These are phyloP conservation scores for Platyscapa corneri DNA, from an alignment of 1,140 invertebrate species.

Conservation along the genomic window DNA sequence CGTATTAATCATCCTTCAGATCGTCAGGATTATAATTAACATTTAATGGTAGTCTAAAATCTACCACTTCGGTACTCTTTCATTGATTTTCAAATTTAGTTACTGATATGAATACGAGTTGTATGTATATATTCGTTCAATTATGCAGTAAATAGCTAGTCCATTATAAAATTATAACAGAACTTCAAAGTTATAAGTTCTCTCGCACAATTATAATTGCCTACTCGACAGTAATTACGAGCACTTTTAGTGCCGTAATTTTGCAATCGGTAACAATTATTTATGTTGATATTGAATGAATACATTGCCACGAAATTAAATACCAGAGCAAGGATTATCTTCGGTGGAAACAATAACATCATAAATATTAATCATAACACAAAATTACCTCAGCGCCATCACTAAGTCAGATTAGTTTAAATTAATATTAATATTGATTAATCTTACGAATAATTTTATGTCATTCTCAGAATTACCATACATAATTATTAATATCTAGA, in stretches of 20 bases:
- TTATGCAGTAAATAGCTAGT: too few species aligned
- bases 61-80: too few species aligned
- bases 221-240: background rate
- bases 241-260: background rate
- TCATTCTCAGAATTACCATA: too few species aligned
- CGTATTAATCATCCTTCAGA: too few species aligned
- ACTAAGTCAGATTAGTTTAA: too few species aligned
- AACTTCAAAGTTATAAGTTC: background rate
- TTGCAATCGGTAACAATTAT: background rate
- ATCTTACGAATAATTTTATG: too few species aligned
- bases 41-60: too few species aligned
- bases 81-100: too few species aligned
- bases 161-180: background rate
- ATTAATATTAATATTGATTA: background rate
- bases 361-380: constrained; percentile 1
- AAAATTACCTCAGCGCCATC: background rate
- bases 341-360: background rate
- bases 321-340: background rate
- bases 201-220: background rate
- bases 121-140: too few species aligned
- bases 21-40: too few species aligned
- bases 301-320: background rate
- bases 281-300: background rate
- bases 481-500: too few species aligned
- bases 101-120: too few species aligned